Evolutionary conservation across 2,797 vertebrate species (phyloP).

Genomic region (Poecilia gillii): DNA sequence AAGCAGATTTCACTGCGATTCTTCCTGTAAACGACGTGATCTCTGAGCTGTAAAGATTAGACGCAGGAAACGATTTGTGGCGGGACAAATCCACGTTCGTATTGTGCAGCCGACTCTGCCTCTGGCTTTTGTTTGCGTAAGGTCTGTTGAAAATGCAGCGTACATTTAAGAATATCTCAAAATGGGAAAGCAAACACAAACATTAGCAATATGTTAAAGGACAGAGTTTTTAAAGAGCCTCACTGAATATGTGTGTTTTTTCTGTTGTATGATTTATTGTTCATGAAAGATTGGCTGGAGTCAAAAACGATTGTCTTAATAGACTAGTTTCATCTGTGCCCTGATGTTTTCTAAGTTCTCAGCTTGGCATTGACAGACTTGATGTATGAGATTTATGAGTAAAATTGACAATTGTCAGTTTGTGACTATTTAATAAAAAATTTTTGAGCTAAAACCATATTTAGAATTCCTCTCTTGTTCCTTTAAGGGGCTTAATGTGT

Average conservation of each 20-base stretch:
- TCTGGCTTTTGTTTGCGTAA: neutral
- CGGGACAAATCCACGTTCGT: neutral
- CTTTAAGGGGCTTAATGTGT: no score
- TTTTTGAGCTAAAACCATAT: neutral
- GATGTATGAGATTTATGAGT: neutral
- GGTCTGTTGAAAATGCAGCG: neutral
- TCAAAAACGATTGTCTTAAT: neutral
- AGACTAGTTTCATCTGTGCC: neutral
- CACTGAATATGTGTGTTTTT: neutral
- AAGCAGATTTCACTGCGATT: neutral
- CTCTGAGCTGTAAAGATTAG: constrained; percentile 10
- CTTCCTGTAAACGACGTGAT: neutral
- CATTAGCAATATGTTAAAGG: neutral
- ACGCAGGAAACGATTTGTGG: constrained; percentile 1
- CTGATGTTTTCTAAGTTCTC: neutral
- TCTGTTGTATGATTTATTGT: neutral
- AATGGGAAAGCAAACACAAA: neutral
- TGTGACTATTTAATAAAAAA: neutral
- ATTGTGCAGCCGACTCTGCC: neutral
- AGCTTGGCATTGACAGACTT: neutral
- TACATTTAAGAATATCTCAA: neutral
- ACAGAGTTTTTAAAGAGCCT: neutral
- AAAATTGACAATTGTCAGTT: neutral
- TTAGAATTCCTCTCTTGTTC: neutral
- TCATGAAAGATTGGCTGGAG: neutral